A percentile compares a stretch with the other conserved stretches of the same genome.
Conservation (phyloP, 2,888 invertebrate species). For the Tetramorium bicarinatum region DNA sequence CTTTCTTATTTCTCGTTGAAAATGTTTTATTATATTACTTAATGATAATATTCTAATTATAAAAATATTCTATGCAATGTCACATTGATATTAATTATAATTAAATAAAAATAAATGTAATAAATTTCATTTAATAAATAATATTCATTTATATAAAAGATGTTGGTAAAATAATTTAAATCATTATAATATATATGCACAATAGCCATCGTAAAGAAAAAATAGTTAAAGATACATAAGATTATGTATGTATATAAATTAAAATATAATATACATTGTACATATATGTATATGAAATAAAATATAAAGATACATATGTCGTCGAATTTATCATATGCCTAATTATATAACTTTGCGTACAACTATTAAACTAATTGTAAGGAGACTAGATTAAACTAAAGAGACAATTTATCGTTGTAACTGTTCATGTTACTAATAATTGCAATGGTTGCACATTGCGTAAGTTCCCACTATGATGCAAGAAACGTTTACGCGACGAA, state of each 20-base stretch:
- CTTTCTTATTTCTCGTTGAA: neutral
- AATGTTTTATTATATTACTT: neutral
- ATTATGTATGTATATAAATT: neutral
- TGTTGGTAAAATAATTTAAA: neutral
- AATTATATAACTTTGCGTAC: neutral
- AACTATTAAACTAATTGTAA: neutral
- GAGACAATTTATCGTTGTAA: neutral
- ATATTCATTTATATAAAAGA: neutral
- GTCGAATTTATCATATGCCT: neutral
- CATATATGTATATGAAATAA: neutral
- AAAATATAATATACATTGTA: neutral
- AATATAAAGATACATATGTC: neutral
- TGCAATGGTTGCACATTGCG: conserved; percentile 54
- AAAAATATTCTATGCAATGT: neutral
- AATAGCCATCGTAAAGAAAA: neutral
- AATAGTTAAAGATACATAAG: neutral
- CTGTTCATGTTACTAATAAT: conserved; percentile 47
- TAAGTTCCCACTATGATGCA: conserved; percentile 63
- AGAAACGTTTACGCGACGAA: conserved; percentile 54
- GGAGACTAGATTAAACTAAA: neutral
- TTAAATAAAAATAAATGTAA: neutral
- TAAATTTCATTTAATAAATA: neutral
- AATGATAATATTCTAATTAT: neutral
- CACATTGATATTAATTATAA: neutral
- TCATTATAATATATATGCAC: neutral